phyloP scores from a whole-genome alignment of 2,797 vertebrate genomes.

The Stomatorhinus walkeri region DNA sequence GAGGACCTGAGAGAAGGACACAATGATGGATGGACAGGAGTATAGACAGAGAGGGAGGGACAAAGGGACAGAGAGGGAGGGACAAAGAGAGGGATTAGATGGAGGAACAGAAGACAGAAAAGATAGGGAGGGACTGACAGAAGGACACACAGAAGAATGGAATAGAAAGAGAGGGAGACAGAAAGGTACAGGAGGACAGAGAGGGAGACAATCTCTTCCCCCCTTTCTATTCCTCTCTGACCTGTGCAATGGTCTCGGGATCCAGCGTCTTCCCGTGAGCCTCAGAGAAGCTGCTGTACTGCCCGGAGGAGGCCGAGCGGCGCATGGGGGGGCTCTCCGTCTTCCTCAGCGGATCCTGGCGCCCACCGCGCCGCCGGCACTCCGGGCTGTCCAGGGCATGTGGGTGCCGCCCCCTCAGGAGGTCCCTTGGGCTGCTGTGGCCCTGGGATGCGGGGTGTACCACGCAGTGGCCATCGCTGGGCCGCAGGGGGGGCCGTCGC shows the following conservation, averaged over 20 bases:
- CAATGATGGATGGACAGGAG: neutral
- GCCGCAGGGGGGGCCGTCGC: conserved; percentile 77
- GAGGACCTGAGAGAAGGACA: neutral
- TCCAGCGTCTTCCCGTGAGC: conserved; percentile 83
- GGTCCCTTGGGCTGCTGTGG: conserved; percentile 74
- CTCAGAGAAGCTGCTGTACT: conserved; percentile 82
- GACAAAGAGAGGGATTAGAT: neutral
- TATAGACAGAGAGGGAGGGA: neutral
- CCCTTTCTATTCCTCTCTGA: conserved; percentile 37
- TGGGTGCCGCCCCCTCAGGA: conserved; percentile 73
- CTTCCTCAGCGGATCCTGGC: conserved; percentile 90
- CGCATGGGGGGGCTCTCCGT: conserved; percentile 90
- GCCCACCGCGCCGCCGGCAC: conserved; percentile 78
- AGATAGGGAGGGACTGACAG: neutral
- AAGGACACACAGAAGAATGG: neutral
- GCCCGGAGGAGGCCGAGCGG: conserved; percentile 92
- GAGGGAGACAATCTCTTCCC: neutral
- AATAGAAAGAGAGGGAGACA: neutral
- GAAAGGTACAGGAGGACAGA: neutral
- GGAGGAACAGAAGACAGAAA: neutral
- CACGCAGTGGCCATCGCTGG: conserved; percentile 50
- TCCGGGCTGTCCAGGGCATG: conserved; percentile 82
- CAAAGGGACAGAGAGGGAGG: neutral
- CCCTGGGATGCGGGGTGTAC: conserved; percentile 45
- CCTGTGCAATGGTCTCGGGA: conserved; percentile 98